Evolutionary conservation across 2,888 invertebrate species (phyloP).

Genomic region (Harpalus rufipes): DNA sequence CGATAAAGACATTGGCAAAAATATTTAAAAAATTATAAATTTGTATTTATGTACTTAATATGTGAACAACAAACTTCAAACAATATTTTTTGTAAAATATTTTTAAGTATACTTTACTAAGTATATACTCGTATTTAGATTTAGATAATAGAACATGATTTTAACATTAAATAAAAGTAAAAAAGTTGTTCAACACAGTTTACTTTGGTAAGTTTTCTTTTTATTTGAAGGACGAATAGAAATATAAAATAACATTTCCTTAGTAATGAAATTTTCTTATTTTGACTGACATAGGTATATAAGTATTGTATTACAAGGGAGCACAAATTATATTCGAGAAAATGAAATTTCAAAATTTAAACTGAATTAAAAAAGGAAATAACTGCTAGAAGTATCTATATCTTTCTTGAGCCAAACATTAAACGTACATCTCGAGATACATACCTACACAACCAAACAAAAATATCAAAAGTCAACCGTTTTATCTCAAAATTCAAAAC

Average conservation of each 20-base stretch:
- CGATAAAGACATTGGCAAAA: no score
- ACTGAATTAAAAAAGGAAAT: neutral
- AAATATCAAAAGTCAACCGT: no score
- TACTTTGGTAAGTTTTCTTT: neutral
- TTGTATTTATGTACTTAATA: no score
- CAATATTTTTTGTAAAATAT: neutral
- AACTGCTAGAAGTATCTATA: no score
- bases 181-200: neutral
- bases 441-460: no score
- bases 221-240: neutral
- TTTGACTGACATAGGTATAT: neutral
- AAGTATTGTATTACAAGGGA: neutral
- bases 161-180: neutral
- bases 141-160: slow-evolving; percentile 4
- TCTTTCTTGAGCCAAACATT: no score
- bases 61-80: neutral
- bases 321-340: neutral
- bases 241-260: neutral
- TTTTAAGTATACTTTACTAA: neutral
- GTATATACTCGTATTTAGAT: neutral
- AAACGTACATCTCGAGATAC: no score
- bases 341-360: neutral
- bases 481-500: neutral
- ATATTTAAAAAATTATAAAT: no score
- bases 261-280: neutral